These are phyloP conservation scores for Salticus scenicus DNA, from an alignment of 2,888 invertebrate genomes.

Conservation along the genomic window DNA sequence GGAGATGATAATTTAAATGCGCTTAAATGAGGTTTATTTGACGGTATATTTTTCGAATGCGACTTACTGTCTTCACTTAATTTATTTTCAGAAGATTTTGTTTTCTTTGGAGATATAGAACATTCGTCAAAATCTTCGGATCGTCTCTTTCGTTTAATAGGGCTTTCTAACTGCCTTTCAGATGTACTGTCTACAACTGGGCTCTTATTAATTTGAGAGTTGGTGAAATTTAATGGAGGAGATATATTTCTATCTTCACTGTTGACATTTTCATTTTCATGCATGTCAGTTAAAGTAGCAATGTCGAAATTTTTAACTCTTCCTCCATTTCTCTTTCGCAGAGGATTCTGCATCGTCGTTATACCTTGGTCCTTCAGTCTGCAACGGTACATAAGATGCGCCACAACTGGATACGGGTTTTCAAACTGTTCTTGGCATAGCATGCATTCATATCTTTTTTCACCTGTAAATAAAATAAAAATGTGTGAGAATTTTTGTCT, in stretches of 20 bases:
- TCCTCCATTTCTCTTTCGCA: constrained; percentile 36
- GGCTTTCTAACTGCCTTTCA: background rate
- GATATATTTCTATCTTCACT: background rate
- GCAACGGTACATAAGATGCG: constrained; percentile 71
- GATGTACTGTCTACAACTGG: background rate
- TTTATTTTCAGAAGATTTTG: constrained; percentile 12
- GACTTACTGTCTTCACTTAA: background rate
- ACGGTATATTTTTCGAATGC: background rate
- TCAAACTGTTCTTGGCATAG: constrained; percentile 71
- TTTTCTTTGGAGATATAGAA: constrained; percentile 25
- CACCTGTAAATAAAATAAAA: constrained; percentile 48
- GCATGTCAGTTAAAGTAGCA: constrained; percentile 70
- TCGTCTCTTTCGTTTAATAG: constrained; percentile 22
- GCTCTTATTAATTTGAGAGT: background rate
- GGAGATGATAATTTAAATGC: constrained; percentile 27
- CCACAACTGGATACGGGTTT: constrained; percentile 71
- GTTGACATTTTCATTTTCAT: constrained; percentile 30
- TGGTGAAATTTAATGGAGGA: constrained; percentile 3
- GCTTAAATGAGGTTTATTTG: constrained; percentile 19
- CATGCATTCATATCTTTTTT: constrained; percentile 70
- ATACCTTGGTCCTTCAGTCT: constrained; percentile 56
- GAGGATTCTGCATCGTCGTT: constrained; percentile 25
- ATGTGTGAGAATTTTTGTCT: too few species aligned
- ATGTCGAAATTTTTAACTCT: constrained; percentile 72
- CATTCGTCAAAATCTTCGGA: constrained; percentile 12